Percentiles rank a stretch among this genome's conserved stretches.
phyloP scores from a whole-genome alignment of 1,140 invertebrate genomes.

The Zaprionus ghesquierei region DNA sequence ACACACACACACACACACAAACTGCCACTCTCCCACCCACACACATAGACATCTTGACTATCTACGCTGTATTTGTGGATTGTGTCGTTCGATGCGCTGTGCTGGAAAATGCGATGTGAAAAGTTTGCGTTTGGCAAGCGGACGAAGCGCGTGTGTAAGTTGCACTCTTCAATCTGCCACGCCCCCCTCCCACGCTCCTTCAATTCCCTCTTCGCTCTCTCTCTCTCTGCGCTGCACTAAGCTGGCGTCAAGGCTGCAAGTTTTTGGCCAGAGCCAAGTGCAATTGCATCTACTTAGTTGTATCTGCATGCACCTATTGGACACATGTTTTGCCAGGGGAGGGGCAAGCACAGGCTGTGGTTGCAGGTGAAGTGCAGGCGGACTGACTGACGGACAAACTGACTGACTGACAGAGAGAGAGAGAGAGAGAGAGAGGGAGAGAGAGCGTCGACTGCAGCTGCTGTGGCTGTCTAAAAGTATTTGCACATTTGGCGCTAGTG shows the following conservation, averaged over 20 bases:
- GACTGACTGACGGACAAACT: conserved; percentile 23
- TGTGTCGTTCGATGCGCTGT: conserved; percentile 65
- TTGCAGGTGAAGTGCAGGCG: conserved; percentile 8
- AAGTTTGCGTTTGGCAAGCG: conserved; percentile 62
- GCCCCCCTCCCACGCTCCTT: no score
- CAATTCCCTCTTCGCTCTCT: not conserved
- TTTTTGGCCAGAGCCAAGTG: conserved; percentile 57
- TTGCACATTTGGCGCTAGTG: conserved; percentile 49
- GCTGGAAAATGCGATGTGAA: conserved; percentile 75
- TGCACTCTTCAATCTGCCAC: not conserved
- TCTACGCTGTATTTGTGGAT: conserved; percentile 19
- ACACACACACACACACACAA: not conserved
- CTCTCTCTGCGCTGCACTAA: conserved; percentile 39
- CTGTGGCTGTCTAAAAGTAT: conserved; percentile 45
- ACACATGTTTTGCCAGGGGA: conserved; percentile 43
- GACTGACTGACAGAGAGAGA: conserved; percentile 5
- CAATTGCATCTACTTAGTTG: conserved; percentile 51
- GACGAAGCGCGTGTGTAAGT: not conserved
- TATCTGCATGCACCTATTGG: conserved; percentile 46
- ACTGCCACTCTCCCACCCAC: not conserved
- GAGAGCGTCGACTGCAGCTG: conserved; percentile 19
- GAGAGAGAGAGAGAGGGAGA: not conserved
- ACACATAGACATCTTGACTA: conserved; percentile 9
- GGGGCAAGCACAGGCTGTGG: not conserved
- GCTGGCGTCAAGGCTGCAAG: conserved; percentile 64